A percentile compares a stretch with the other conserved stretches of the same genome.
phyloP scores from a whole-genome alignment of 1,140 invertebrate species.

The Megalonaias nervosa region DNA sequence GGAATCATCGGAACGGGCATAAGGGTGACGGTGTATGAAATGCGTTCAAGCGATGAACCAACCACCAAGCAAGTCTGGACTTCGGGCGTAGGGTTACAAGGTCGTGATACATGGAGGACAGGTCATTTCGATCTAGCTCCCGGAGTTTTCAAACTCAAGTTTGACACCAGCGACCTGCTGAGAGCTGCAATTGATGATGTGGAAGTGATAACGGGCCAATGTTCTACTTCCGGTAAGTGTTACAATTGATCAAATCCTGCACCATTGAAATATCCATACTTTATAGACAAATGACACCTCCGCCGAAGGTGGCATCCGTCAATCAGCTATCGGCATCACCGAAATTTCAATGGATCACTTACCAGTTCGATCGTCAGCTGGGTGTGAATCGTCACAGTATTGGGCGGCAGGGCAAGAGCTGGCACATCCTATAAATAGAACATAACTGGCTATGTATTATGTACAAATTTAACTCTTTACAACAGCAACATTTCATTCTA shows the following conservation, averaged over 20 bases:
- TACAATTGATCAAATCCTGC: neutral
- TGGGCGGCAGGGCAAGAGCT: too few species aligned
- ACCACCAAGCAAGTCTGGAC: neutral
- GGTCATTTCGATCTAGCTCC: conserved; percentile 44
- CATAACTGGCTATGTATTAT: too few species aligned
- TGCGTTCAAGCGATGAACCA: neutral
- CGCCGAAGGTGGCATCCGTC: too few species aligned
- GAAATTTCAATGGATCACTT: too few species aligned
- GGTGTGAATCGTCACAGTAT: too few species aligned
- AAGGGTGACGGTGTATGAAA: conserved; percentile 24
- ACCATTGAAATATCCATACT: too few species aligned
- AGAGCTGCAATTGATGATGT: conserved; percentile 49
- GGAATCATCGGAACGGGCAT: conserved; percentile 27
- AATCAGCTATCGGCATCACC: too few species aligned
- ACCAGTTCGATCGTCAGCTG: too few species aligned
- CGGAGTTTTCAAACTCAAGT: conserved; percentile 39
- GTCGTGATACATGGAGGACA: conserved; percentile 45
- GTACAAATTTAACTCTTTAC: too few species aligned
- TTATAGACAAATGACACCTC: too few species aligned
- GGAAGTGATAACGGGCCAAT: conserved; percentile 29
- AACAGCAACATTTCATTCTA: too few species aligned
- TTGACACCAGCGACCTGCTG: conserved; percentile 33
- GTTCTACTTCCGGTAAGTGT: conserved; percentile 39
- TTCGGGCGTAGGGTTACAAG: neutral
- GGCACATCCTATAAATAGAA: too few species aligned